Evolutionary conservation across 2,888 invertebrate species (phyloP).

Genomic region (Tachystola acroxantha): DNA sequence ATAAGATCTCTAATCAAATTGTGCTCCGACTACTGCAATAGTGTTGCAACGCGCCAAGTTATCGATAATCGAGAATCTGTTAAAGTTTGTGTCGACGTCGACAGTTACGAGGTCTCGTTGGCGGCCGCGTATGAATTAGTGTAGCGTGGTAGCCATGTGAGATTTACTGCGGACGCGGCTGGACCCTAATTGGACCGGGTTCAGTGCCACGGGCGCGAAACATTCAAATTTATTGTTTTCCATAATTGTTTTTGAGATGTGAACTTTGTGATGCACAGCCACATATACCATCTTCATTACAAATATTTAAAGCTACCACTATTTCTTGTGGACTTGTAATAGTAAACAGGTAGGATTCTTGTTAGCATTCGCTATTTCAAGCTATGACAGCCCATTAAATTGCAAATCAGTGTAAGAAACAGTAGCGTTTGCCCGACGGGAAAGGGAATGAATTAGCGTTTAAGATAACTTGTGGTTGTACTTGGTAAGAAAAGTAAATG

Average conservation of each 20-base stretch:
- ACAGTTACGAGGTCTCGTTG: slow-evolving; percentile 56
- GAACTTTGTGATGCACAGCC: slow-evolving; percentile 37
- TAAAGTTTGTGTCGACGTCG: slow-evolving; percentile 56
- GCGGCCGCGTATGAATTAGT: slow-evolving; percentile 71
- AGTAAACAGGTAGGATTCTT: slow-evolving; percentile 14
- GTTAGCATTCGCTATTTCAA: slow-evolving; percentile 18
- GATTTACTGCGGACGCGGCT: slow-evolving; percentile 68
- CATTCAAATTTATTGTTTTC: slow-evolving; percentile 66
- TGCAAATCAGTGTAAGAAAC: slow-evolving; percentile 16
- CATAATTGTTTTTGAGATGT: slow-evolving; percentile 70
- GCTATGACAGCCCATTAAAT: slow-evolving; percentile 17
- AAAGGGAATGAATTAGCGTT: slow-evolving; percentile 1
- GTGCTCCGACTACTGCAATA: slow-evolving; percentile 19
- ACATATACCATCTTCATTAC: slow-evolving; percentile 46
- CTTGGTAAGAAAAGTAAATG: too few species aligned
- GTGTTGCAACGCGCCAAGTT: slow-evolving; percentile 37
- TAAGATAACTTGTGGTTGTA: too few species aligned
- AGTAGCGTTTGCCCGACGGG: slow-evolving; percentile 10
- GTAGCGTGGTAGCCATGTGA: slow-evolving; percentile 69
- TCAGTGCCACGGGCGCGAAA: slow-evolving; percentile 67
- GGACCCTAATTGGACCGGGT: slow-evolving; percentile 70
- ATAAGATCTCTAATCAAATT: slow-evolving; percentile 4
- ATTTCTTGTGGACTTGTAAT: slow-evolving; percentile 12
- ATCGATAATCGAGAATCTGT: slow-evolving; percentile 58
- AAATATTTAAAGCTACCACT: slow-evolving; percentile 24